Conservation (phyloP, 2,797 vertebrate species). For the Oceanodroma leucorhoa region DNA sequence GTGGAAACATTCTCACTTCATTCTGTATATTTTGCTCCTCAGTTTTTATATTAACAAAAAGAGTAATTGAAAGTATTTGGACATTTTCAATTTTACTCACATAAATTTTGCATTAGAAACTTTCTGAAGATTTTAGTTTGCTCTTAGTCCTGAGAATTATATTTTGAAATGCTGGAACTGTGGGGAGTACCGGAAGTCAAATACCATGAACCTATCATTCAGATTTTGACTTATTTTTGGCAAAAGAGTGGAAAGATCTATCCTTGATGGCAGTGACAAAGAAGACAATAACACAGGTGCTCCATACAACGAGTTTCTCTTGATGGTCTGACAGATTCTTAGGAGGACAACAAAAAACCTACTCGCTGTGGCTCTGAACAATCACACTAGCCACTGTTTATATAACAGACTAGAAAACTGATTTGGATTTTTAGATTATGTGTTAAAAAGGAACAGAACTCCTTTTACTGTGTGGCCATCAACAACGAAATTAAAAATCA, state of each 20-base stretch:
- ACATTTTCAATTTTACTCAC: background rate
- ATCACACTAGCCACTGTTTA: background rate
- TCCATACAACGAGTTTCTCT: background rate
- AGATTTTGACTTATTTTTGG: background rate
- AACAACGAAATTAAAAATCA: background rate
- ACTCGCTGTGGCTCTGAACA: background rate
- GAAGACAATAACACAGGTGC: background rate
- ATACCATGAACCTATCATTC: background rate
- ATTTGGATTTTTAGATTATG: background rate
- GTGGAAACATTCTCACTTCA: background rate
- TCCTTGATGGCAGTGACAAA: background rate
- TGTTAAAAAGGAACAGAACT: background rate
- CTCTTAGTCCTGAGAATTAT: background rate
- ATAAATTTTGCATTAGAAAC: background rate
- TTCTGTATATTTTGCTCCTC: background rate
- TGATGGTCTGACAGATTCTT: background rate
- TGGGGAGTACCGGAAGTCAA: background rate
- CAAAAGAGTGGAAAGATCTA: background rate
- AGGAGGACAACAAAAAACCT: background rate
- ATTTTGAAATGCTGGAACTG: background rate
- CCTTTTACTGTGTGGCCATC: background rate
- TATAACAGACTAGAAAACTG: background rate
- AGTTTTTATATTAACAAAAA: background rate
- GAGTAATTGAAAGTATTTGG: background rate
- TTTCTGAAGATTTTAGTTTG: background rate